These are phyloP conservation scores for Cydia strobilella DNA, from an alignment of 1,140 invertebrate genomes.

Conservation along the genomic window DNA sequence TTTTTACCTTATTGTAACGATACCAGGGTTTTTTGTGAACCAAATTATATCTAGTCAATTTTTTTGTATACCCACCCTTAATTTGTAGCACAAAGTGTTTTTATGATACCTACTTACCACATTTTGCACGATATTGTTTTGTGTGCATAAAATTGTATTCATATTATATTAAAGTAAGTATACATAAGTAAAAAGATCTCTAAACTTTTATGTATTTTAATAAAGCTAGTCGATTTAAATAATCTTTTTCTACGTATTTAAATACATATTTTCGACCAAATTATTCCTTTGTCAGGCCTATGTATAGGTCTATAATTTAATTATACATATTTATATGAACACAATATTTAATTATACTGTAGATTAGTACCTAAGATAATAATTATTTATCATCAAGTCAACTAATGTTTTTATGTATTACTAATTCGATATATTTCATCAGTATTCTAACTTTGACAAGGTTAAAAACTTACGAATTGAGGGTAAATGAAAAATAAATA, in stretches of 20 bases:
- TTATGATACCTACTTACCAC: not conserved
- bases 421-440: too few relatives aligned
- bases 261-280: constrained; percentile 24
- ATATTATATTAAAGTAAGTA: not conserved
- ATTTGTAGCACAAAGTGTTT: constrained; percentile 10
- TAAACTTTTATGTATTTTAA: constrained; percentile 12
- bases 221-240: not conserved
- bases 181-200: not conserved
- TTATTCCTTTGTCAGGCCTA: constrained; percentile 7
- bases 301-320: not conserved
- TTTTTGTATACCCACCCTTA: not conserved
- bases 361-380: not conserved
- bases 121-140: constrained; percentile 24
- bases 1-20: not conserved
- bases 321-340: constrained; percentile 5
- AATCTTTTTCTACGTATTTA: not conserved
- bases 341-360: constrained; percentile 14
- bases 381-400: not conserved
- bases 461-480: too few relatives aligned
- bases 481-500: too few relatives aligned
- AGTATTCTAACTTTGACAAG: too few relatives aligned
- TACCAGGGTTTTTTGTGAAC: not conserved
- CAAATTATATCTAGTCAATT: not conserved
- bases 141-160: constrained; percentile 12
- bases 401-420: too few relatives aligned